Evolutionary conservation across 2,113 vertebrate genomes (phyloP).

Genomic region (Passer domesticus): DNA sequence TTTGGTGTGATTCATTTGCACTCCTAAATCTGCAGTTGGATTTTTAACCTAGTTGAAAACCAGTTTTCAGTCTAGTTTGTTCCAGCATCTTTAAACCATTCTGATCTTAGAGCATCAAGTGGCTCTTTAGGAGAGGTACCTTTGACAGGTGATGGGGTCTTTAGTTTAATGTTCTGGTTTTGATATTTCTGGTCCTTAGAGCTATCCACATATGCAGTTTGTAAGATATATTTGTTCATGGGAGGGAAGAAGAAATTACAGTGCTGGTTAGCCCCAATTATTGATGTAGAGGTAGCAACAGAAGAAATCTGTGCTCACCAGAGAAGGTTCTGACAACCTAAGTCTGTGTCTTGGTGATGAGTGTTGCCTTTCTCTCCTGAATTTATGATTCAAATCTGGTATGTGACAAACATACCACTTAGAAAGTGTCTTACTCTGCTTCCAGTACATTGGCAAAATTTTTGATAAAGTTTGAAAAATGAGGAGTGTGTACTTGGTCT

Average conservation of each 20-base stretch:
- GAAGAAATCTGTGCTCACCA: not conserved
- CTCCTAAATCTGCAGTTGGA: not conserved
- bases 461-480: not conserved
- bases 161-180: not conserved
- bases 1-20: not conserved
- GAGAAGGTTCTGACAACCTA: not conserved
- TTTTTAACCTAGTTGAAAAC: not conserved
- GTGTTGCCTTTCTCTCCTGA: not conserved
- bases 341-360: not conserved
- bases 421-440: not conserved
- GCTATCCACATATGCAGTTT: not conserved
- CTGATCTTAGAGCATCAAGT: not conserved
- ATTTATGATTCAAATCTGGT: not conserved
- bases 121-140: not conserved
- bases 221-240: not conserved
- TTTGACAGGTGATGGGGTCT: not conserved
- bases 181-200: not conserved
- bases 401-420: not conserved
- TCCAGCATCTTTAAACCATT: not conserved
- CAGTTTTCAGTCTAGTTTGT: not conserved
- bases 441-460: not conserved
- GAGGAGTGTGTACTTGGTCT: not conserved
- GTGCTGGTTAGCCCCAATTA: not conserved
- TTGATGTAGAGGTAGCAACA: not conserved
- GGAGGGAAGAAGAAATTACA: not conserved